Evolutionary conservation across 2,888 invertebrate species (phyloP), one percentile per base, ranked within the genome.

Genomic region (Ditylenchus weischeri): DNA sequence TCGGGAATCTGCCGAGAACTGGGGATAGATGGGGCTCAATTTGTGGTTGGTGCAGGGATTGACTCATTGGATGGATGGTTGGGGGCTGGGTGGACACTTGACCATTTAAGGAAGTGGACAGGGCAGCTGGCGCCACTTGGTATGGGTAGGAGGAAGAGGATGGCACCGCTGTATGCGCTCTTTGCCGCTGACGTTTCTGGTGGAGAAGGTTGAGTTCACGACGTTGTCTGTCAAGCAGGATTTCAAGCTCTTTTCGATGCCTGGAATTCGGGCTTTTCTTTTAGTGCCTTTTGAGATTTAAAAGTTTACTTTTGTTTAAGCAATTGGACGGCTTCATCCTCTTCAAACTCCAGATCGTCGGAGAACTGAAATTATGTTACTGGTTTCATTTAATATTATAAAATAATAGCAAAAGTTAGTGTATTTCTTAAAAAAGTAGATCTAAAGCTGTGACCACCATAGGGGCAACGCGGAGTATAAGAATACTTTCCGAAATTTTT

Each of bases 301-400:
- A 57, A 15, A 29, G 8, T 67, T 8, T n/a, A 70, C 70, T 62
- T 50, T 62, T 69, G 66, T n/a, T 73, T 57, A 49, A 70, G 38
- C 36, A 60, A 59, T 49, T 73, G 70, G 21, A 70, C 59, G 23
- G 69, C 62, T 51, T 71, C 70, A 47, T 70, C 70, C 15, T 73
- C 48, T 21, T 70, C 70, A 29, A 49, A 47, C 11, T 72, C 72
- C 23, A 21, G 36, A 21, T 70, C 72, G 8, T 61, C 73, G 18
- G 73, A 72, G 21, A 73, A 19, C 70, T 70, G 38, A 68, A 70
- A 54, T 43, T 43, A 43, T 43, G 8, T 43, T 43, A 13, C 8
- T 8, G 43, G 2, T 13, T 13, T 43, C 8, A 2, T 43, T 43
- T 15, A 8, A 3, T 15, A 15, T 15, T 3, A 13, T 43, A 29